These are phyloP conservation scores for Agriopis marginaria DNA, from an alignment of 2,888 invertebrate species.

Conservation along the genomic window DNA sequence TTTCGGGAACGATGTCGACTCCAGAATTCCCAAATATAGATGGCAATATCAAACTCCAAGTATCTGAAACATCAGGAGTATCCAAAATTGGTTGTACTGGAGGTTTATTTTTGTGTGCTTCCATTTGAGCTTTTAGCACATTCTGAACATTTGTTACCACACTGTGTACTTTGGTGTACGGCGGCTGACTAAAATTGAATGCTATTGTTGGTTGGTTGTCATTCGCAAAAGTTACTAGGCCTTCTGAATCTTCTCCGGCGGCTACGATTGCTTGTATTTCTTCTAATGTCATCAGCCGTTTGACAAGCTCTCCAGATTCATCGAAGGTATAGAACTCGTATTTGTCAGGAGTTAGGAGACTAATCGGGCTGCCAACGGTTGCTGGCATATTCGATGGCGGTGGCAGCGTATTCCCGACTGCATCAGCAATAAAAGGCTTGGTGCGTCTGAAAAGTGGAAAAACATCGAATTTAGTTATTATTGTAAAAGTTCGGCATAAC, in stretches of 20 bases:
- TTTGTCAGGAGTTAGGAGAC: slow-evolving; percentile 92
- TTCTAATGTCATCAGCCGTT: slow-evolving; percentile 93
- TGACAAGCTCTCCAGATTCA: slow-evolving; percentile 93
- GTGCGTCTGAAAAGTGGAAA: slow-evolving; percentile 67
- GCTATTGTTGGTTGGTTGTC: slow-evolving; percentile 78
- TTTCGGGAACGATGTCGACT: slow-evolving; percentile 86
- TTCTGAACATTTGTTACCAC: slow-evolving; percentile 94
- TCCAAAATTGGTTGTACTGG: slow-evolving; percentile 84
- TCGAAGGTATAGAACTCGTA: slow-evolving; percentile 96
- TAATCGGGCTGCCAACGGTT: slow-evolving; percentile 92
- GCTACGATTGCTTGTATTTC: slow-evolving; percentile 95
- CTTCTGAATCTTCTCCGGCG: slow-evolving; percentile 90
- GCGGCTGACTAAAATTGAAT: slow-evolving; percentile 83
- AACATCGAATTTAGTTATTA: no score
- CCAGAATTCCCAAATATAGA: slow-evolving; percentile 92
- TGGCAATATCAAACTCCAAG: slow-evolving; percentile 94
- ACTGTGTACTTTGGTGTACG: slow-evolving; percentile 90
- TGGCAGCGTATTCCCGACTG: slow-evolving; percentile 89
- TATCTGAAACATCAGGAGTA: slow-evolving; percentile 90
- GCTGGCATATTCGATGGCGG: slow-evolving; percentile 87
- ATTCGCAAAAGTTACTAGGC: slow-evolving; percentile 82
- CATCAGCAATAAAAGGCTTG: slow-evolving; percentile 88
- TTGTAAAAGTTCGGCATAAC: no score
- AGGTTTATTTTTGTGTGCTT: slow-evolving; percentile 85
- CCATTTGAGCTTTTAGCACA: slow-evolving; percentile 92